Evolutionary conservation across 2,888 invertebrate species (phyloP), one percentile per base, ranked within the genome.

Genomic region (Agrilus mali): DNA sequence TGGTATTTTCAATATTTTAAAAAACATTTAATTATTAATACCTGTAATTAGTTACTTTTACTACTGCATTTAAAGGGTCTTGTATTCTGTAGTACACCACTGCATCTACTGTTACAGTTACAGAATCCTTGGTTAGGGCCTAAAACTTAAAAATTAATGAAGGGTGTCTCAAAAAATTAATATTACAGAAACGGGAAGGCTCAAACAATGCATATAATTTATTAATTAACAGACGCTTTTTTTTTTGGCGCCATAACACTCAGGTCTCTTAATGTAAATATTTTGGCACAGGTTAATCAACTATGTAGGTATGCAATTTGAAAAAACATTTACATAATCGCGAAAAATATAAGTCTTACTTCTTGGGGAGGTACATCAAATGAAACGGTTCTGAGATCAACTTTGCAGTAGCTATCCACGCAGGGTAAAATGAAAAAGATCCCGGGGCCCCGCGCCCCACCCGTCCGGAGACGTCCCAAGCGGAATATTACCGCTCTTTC

Each of bases 361-460:
- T 95, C 94, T 72, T 96, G 95, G 1, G 94, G 92, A 36, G 95
- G 93, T 1, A 96, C 93, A 68, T 95, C 93, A 61, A 95, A 96
- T 0, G 93, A 90, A 0, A 95, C 87, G 1, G 93, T 93, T 49
- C 95, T 76, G 44, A 95, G 70, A 66, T 96, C 95, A 35, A 96
- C 89, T 66, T 87, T 92, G 45, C 86, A 81, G 64, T 92, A 95
- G 38, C 82, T 84, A 62, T 94, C 95, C 43, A 95, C 85, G 66
- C 95, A 97, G 1, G 95, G 95, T 48, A 96, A 71, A 7, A 95
- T 81, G 66, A 95, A 94, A 67, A 95, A 95, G 50, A 93, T 80
- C 1, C 92, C 92, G n/a, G 87, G 82, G 0, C 90, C 88, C 51
- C 85, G 71, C 2, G 86, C 83, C 3, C 85, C 86, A 2, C 86